Base-by-base conservation (phyloP, 2,888 invertebrate species). In the Cheilosia variabilis region DNA sequence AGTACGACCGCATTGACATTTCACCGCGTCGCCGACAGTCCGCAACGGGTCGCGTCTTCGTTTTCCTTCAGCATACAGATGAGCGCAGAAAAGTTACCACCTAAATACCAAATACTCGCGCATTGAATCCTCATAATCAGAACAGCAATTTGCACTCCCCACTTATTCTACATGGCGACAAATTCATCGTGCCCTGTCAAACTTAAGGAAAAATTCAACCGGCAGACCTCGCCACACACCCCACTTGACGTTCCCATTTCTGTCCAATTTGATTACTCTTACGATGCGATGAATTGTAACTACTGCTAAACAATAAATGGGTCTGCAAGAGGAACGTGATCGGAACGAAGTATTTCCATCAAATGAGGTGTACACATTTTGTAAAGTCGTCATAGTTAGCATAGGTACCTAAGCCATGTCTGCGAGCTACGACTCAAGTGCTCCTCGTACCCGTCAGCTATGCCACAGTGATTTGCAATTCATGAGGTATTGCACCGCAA, bases 281-380 rank as follows among this genome's bases (percentile, higher is more conserved):
- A 41, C 53, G 82, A 47, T 43, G 62, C 41, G 71, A 83, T 73
- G 78, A 78, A 78, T 68, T 55, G 62, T 45, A 73, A 73, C 72
- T 63, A 68, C 63, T 66, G 68, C 79, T 73, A 68, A 73, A 63
- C 68, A 27, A n/a, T 66, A 72, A 73, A 77, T 76, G 63, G 55
- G 27, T 65, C 77, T 76, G 69, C 58, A 69, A 77, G 62, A 50
- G 60, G 60, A 57, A 83, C 83, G 78, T 83, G 83, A 72, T 83
- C 78, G 37, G 66, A 78, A 83, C 72, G 34, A 72, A 45, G 37
- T 55, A 60, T 34, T 60, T 22, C 55, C 57, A 34, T 22, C 17
- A 19, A 65, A 55, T 65, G 62, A 60, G 60, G 50, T 24, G 58
- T 60, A 34, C 37, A 47, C 17, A 31, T 5, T 5, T 43, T 72